These are phyloP conservation scores for Drosophila miranda DNA, from an alignment of 1,140 invertebrate genomes.

Conservation along the genomic window DNA sequence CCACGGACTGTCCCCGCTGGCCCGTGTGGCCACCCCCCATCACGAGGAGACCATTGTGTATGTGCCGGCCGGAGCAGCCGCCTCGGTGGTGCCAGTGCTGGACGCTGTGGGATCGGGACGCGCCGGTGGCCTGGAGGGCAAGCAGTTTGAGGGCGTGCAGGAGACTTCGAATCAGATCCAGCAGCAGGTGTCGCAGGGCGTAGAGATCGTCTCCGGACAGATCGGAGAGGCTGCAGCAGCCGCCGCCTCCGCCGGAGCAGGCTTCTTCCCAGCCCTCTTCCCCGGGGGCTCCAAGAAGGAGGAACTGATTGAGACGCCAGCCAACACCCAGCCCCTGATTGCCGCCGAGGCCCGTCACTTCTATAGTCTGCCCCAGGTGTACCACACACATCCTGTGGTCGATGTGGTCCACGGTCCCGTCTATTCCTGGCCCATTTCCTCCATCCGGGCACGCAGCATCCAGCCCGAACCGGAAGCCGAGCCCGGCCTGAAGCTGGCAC, in stretches of 20 bases:
- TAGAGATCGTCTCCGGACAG: constrained; percentile 55
- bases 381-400: constrained; percentile 64
- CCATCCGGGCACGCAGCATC: constrained; percentile 76
- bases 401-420: constrained; percentile 68
- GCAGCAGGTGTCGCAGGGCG: constrained; percentile 54
- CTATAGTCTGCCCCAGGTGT: constrained; percentile 68
- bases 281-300: constrained; percentile 44
- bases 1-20: constrained; percentile 74
- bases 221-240: constrained; percentile 61
- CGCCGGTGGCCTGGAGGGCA: constrained; percentile 43
- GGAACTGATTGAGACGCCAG: constrained; percentile 69
- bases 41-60: constrained; percentile 78
- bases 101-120: constrained; percentile 57
- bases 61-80: constrained; percentile 67
- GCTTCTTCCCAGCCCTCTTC: constrained; percentile 68
- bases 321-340: constrained; percentile 65
- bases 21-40: constrained; percentile 65
- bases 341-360: constrained; percentile 66
- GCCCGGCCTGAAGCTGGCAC: constrained; percentile 27
- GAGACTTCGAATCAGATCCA: constrained; percentile 59
- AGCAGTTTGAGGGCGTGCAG: constrained; percentile 51
- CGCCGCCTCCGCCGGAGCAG: constrained; percentile 56
- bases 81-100: constrained; percentile 58
- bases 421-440: constrained; percentile 65
- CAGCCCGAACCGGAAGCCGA: constrained; percentile 43